phyloP scores from a whole-genome alignment of 2,113 vertebrate genomes.

The Dipodomys spectabilis region DNA sequence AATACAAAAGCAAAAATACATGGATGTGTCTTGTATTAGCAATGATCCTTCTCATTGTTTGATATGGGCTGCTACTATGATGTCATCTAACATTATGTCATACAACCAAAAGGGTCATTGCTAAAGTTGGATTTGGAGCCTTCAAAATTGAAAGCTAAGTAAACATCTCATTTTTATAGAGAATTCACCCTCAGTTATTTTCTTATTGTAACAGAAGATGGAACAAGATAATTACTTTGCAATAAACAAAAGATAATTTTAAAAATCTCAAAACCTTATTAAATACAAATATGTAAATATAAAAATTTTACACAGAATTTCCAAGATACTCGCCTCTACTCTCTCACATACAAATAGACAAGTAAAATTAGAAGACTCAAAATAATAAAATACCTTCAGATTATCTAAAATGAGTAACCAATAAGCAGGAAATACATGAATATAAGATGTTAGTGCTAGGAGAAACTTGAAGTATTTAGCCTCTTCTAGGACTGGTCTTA shows the following conservation, averaged over 20 bases:
- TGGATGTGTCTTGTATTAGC: background rate
- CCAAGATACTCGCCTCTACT: background rate
- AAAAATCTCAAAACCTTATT: background rate
- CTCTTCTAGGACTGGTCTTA: background rate
- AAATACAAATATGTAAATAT: background rate
- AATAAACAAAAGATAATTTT: background rate
- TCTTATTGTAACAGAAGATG: background rate
- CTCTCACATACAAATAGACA: background rate
- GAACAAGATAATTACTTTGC: background rate
- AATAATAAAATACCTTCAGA: too few relatives aligned
- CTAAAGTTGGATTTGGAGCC: background rate
- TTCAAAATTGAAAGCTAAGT: background rate
- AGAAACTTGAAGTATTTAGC: background rate
- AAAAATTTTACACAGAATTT: background rate
- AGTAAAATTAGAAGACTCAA: conserved; percentile 25
- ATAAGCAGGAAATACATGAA: background rate
- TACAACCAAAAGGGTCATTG: background rate
- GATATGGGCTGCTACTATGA: background rate
- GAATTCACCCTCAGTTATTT: background rate
- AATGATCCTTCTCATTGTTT: background rate
- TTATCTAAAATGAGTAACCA: conserved; percentile 36
- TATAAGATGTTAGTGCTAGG: background rate
- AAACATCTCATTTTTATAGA: background rate
- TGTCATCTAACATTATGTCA: background rate
- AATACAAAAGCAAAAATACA: conserved; percentile 9